phyloP scores from a whole-genome alignment of 2,797 vertebrate genomes.

The Sitta carolinensis region DNA sequence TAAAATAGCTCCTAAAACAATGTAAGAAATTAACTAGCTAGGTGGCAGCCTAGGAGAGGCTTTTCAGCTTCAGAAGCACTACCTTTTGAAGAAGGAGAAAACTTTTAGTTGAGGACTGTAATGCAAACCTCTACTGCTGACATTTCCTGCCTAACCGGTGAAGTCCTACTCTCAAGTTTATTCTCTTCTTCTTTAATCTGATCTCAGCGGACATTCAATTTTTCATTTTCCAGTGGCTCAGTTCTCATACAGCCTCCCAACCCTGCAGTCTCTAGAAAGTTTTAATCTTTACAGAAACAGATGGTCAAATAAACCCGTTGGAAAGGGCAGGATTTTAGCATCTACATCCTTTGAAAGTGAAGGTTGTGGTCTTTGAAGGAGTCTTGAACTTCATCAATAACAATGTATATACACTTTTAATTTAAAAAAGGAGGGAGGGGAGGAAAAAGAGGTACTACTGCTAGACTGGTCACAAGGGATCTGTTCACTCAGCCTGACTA shows the following conservation, averaged over 20 bases:
- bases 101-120: background rate
- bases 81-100: background rate
- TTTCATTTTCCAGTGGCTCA: background rate
- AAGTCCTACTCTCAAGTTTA: background rate
- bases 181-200: background rate
- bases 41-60: conserved; percentile 52
- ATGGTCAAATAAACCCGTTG: background rate
- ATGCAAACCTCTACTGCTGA: background rate
- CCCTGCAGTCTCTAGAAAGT: background rate
- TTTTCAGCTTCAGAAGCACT: conserved; percentile 8
- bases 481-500: background rate
- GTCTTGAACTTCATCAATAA: conserved; percentile 3
- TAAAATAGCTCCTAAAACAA: conserved; percentile 33
- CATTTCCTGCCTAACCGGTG: background rate
- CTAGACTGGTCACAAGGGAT: background rate
- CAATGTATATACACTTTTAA: background rate
- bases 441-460: background rate
- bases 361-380: conserved; percentile 29
- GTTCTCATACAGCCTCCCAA: background rate
- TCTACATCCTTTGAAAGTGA: conserved; percentile 18
- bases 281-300: conserved; percentile 37
- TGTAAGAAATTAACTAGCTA: conserved; percentile 53
- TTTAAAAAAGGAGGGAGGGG: background rate
- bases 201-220: background rate
- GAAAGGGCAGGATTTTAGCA: background rate